Percentiles rank a stretch among this genome's conserved stretches.
phyloP scores from a whole-genome alignment of 2,797 vertebrate species.

The Perodicticus potto region DNA sequence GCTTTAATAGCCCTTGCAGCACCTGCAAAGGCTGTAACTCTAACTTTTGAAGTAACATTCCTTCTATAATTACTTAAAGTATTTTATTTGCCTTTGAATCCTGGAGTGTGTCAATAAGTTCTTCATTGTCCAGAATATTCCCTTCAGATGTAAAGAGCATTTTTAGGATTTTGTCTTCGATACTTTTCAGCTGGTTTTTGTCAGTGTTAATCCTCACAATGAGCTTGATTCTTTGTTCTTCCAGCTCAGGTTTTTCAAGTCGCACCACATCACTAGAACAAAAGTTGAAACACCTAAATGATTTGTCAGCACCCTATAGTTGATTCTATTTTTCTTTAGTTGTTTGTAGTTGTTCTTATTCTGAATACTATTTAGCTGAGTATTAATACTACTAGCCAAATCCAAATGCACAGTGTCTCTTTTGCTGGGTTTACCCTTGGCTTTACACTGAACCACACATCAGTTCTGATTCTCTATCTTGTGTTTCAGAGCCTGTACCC shows the following conservation, averaged over 20 bases:
- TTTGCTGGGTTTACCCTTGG: background rate
- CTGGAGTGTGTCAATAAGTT: slow-evolving; percentile 91
- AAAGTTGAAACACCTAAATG: background rate
- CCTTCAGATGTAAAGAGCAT: slow-evolving; percentile 92
- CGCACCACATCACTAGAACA: slow-evolving; percentile 89
- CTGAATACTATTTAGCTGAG: background rate
- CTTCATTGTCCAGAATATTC: slow-evolving; percentile 92
- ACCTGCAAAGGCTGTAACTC: background rate
- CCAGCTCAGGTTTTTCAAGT: slow-evolving; percentile 92
- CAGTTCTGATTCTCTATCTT: background rate
- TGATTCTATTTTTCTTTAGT: background rate
- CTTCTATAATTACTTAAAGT: background rate
- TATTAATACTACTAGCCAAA: background rate
- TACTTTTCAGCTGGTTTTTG: slow-evolving; percentile 91
- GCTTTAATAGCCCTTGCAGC: background rate
- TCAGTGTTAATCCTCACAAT: slow-evolving; percentile 91
- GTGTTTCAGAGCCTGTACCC: background rate
- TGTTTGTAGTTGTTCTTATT: background rate
- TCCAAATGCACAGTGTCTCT: background rate
- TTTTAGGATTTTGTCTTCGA: slow-evolving; percentile 92
- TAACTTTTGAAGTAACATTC: background rate
- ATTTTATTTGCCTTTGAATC: slow-evolving; percentile 89
- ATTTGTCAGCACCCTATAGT: background rate
- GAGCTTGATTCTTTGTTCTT: slow-evolving; percentile 91
- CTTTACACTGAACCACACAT: background rate